Base-by-base conservation (phyloP, 2,888 invertebrate species). In the Nysson spinosus region DNA sequence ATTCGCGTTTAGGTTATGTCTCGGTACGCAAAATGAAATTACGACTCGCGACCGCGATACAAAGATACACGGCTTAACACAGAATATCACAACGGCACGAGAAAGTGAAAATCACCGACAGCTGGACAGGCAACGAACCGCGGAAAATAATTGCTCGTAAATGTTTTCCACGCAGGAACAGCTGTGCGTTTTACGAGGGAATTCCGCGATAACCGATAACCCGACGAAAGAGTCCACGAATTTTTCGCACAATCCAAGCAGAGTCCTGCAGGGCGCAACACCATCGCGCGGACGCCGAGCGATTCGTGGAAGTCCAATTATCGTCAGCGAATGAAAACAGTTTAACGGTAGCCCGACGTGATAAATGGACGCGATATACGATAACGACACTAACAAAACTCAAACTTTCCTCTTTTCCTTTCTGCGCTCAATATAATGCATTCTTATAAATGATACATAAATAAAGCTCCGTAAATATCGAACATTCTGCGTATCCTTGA, bases 281-380 rank as follows among this genome's bases (percentile, higher is more conserved):
- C 6, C 28, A 32, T 12, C 30, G 9, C 22, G 14, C 19, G 12
- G 17, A n/a, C 39, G 40, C 12, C 14, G 11, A 55, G 26, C n/a
- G 20, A 50, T 72, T 64, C 68, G 47, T 30, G 46, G 46, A 57
- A 68, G 43, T 68, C 35, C 43, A 49, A 66, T 65, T 58, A 69
- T 72, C 61, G 35, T 22, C 14, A 20, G 26, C 11, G 12, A 60
- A 55, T 20, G 49, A 55, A 37, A 54, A 17, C 16, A 42, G 28
- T 11, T 37, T 12, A 43, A 62, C 32, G 35, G 49, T 28, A 30
- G 37, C 35, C 3, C n/a, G 34, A 40, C 20, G 35, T 24, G 32
- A 28, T 43, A 28, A 43, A 4, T 24, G 20, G 20, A 11, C 9
- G 51, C 3, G 57, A 63, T 56, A 73, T 24, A 26, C 16, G 67